A percentile compares a stretch with the other conserved stretches of the same genome.
phyloP scores from a whole-genome alignment of 2,113 vertebrate genomes.

The Colaptes auratus region DNA sequence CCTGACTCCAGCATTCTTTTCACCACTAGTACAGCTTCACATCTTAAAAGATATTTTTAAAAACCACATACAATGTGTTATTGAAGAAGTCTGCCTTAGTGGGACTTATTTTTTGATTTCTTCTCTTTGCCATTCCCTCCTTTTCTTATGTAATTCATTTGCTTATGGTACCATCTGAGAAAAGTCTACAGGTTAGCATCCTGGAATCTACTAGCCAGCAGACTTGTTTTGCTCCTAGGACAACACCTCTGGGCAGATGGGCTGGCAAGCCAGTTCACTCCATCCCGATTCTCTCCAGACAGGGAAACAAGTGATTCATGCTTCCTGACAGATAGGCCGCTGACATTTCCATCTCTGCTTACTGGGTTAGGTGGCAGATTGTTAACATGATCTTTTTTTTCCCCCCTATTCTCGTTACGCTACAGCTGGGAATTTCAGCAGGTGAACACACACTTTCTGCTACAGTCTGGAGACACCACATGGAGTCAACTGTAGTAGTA shows the following conservation, averaged over 20 bases:
- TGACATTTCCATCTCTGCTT: conserved; percentile 40
- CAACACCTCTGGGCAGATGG: not conserved
- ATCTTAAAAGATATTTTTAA: not conserved
- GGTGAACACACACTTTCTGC: not conserved
- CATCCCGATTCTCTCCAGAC: not conserved
- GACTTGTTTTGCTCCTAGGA: not conserved
- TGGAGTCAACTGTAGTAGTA: not conserved
- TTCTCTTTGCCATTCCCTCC: not conserved
- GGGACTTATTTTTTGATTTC: not conserved
- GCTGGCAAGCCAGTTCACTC: not conserved
- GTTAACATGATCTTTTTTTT: conserved; percentile 7
- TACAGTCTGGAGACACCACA: not conserved
- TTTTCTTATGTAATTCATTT: not conserved
- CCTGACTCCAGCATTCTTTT: not conserved
- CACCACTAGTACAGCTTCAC: not conserved
- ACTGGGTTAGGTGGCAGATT: conserved; percentile 14
- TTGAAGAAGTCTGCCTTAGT: not conserved
- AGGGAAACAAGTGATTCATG: conserved; percentile 12
- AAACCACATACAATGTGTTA: not conserved
- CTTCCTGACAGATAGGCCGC: not conserved
- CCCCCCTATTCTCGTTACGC: not conserved
- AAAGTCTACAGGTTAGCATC: not conserved
- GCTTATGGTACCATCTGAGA: not conserved
- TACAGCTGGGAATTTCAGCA: not conserved
- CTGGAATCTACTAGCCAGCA: not conserved